These are phyloP conservation scores for Drosophila equinoxialis DNA, from an alignment of 1,140 invertebrate species.

Conservation along the genomic window DNA sequence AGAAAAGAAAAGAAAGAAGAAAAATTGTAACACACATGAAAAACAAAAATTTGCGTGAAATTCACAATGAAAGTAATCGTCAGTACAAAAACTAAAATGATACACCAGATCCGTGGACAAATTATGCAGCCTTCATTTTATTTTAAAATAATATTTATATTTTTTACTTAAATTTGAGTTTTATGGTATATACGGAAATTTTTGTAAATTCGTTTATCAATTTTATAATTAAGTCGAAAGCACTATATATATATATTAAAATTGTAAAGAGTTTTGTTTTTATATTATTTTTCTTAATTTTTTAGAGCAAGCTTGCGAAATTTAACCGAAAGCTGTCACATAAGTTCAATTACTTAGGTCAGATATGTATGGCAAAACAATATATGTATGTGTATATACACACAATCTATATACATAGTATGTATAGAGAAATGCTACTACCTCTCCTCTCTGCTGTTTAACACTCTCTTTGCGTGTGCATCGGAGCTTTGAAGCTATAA, in stretches of 20 bases:
- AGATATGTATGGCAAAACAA: constrained; percentile 8
- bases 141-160: constrained; percentile 23
- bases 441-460: no score
- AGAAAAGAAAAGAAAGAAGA: background rate
- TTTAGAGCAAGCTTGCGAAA: constrained; percentile 3
- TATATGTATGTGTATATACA: background rate
- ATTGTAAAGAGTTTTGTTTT: background rate
- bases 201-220: constrained; percentile 9
- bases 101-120: constrained; percentile 29
- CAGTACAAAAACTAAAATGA: constrained; percentile 55
- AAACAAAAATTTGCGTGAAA: constrained; percentile 23
- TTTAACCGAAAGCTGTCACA: constrained; percentile 9
- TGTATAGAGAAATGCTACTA: background rate
- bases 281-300: background rate
- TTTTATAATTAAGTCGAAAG: constrained; percentile 11
- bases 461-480: background rate
- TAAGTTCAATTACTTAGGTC: constrained; percentile 18
- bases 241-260: background rate
- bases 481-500: constrained; percentile 10
- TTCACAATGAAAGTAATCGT: constrained; percentile 32
- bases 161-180: constrained; percentile 32
- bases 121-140: constrained; percentile 15
- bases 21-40: no score
- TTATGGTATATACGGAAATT: constrained; percentile 19
- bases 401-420: background rate